Base-by-base conservation (phyloP, 2,113 vertebrate genomes). In the Electrona antarctica region DNA sequence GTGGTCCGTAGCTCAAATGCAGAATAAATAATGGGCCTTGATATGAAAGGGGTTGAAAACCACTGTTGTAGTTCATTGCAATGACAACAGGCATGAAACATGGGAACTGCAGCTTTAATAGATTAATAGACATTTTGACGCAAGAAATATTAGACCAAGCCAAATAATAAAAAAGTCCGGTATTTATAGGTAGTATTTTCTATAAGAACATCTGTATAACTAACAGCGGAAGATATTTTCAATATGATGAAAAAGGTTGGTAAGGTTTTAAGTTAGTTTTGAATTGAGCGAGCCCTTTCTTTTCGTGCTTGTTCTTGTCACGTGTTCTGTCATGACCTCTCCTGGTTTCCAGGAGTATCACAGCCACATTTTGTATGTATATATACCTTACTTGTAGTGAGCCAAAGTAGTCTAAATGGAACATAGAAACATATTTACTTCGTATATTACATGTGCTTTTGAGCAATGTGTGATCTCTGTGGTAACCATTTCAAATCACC, bases 151-250 rank as follows among this genome's bases (percentile, higher is more conserved):
- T 11, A 29, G 11, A 70, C 54, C 8, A 59, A 28, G 33, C 49
- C 49, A 50, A 50, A 50, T 63, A 1, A 77, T 64, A 58, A 21
- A 56, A 50, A n/a, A 64, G 60, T 48, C 11, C 0, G 69, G 50
- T 3, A 61, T 59, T 12, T 67, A 67, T 73, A 56, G 29, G 33
- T 41, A 41, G 33, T 41, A 41, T 41, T 41, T 41, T 41, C 33
- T 41, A 41, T 41, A 41, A 33, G 29, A 33, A 41, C 33, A 41
- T 41, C 33, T 41, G 5, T 41, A 41, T 41, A 41, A 41, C 21
- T 21, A 21, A 21, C 21, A 21, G 21, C 21, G 7, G 12, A 12
- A 60, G 69, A 76, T 81, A 77, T 83, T 83, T 88, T 81, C 82
- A 75, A 52, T 74, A 69, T 58, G 11, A 75, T 57, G 14, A 75